Conservation (phyloP, 2,113 vertebrate species). For the Pithys albifrons region DNA sequence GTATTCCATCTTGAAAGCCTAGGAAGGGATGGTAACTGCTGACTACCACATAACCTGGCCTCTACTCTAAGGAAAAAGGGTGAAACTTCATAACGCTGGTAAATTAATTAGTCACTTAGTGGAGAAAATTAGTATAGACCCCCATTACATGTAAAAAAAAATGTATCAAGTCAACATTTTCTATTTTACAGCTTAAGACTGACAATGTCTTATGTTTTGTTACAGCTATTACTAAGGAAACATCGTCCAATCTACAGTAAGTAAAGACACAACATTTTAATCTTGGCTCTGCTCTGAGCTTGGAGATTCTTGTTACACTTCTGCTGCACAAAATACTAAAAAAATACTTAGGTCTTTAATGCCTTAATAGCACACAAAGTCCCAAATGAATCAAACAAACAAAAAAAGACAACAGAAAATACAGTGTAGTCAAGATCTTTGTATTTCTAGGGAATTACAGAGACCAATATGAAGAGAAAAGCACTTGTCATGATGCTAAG, state of each 20-base stretch:
- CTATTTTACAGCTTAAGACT: background rate
- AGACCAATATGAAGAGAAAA: background rate
- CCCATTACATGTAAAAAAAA: background rate
- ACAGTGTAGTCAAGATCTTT: background rate
- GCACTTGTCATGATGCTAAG: background rate
- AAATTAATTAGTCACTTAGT: background rate
- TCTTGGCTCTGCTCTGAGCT: background rate
- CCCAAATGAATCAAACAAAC: background rate
- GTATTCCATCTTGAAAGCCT: slow-evolving; percentile 16
- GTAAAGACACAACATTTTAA: background rate
- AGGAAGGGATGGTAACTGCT: background rate
- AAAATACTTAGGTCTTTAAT: background rate
- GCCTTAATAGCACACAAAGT: background rate
- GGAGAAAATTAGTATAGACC: background rate
- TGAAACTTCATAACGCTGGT: background rate
- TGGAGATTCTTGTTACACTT: background rate
- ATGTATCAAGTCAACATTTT: background rate
- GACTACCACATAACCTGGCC: background rate
- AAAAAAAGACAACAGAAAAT: background rate
- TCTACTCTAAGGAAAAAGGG: background rate
- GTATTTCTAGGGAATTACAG: background rate
- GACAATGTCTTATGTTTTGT: background rate
- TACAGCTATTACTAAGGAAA: background rate
- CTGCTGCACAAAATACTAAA: background rate
- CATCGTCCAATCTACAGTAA: background rate